phyloP scores from a whole-genome alignment of 2,888 invertebrate genomes.

The Tethea ocularis region DNA sequence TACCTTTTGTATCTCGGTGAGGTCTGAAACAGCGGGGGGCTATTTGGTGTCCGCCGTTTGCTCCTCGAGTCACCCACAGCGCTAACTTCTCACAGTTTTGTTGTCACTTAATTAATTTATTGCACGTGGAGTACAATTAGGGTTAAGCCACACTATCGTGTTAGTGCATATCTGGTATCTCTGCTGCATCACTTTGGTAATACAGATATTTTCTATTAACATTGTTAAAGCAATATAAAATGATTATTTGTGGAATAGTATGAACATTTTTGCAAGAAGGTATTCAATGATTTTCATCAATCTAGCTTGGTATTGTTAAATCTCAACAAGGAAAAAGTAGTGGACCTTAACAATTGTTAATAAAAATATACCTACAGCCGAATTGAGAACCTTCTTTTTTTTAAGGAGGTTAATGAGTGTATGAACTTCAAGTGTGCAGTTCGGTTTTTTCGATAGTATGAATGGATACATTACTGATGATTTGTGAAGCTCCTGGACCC shows the following conservation, averaged over 20 bases:
- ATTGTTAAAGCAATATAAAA: too few relatives aligned
- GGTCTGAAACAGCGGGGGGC: constrained; percentile 73
- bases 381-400: too few relatives aligned
- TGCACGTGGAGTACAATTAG: constrained; percentile 49
- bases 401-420: too few relatives aligned
- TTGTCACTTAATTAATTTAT: constrained; percentile 83
- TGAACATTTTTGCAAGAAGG: too few relatives aligned
- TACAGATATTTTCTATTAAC: too few relatives aligned
- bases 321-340: too few relatives aligned
- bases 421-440: background rate
- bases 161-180: background rate
- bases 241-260: too few relatives aligned
- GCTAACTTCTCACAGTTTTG: constrained; percentile 70
- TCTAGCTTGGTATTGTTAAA: too few relatives aligned
- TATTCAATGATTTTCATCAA: too few relatives aligned
- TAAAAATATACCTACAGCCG: too few relatives aligned
- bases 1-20: constrained; percentile 60
- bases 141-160: background rate
- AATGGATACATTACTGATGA: constrained; percentile 32
- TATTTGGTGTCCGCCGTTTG: constrained; percentile 40
- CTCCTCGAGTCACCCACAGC: constrained; percentile 61
- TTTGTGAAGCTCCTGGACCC: constrained; percentile 52
- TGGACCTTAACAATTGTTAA: too few relatives aligned
- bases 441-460: constrained; percentile 21
- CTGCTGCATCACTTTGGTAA: too few relatives aligned